Base-by-base conservation (phyloP, 2,113 vertebrate genomes). In the Athene cunicularia region DNA sequence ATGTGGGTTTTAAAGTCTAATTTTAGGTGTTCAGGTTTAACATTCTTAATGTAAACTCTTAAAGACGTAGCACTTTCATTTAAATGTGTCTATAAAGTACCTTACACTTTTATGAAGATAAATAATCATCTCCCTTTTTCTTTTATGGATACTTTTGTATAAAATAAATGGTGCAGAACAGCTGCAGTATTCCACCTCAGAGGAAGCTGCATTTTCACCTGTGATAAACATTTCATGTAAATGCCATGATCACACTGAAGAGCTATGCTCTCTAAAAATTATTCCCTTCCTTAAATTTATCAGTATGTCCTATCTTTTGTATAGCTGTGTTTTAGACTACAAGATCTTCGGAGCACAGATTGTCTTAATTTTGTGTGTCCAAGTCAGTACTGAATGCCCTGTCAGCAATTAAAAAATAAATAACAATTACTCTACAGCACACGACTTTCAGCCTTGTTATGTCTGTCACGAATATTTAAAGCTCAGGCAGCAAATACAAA, bases 111-210 rank as follows among this genome's bases (percentile, higher is more conserved):
- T 39, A 80, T 47, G 59, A 90, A 66, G 41, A 71, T 22, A 82
- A 88, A 52, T 67, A 93, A 68, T 23, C 53, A 7, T 72, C 45
- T 68, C 45, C 33, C 26, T 82, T 92, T 73, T 76, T 56, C 76
- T 79, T 83, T 73, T 52, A 83, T 21, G 41, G 41, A 68, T 75
- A 93, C 52, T 88, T 97, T 74, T 53, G 33, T 75, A 83, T 64
- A 68, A 96, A 92, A 79, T 33, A 87, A 70, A 82, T 86, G 84
- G 81, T 63, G 79, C 88, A 93, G 63, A 95, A 80, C 17, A 95
- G 82, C 80, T 96, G 93, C 95, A 97, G 86, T 77, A 94, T 91
- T 95, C 84, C 35, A 95, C 75, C 86, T 89, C 76, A 88, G 74
- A 96, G 67, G 41, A 87, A 96, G 43, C 74, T 91, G 85, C 80